A percentile compares a stretch with the other conserved stretches of the same genome.
These are phyloP conservation scores for Cyanoderma ruficeps DNA, from an alignment of 2,113 vertebrate genomes.

Conservation along the genomic window DNA sequence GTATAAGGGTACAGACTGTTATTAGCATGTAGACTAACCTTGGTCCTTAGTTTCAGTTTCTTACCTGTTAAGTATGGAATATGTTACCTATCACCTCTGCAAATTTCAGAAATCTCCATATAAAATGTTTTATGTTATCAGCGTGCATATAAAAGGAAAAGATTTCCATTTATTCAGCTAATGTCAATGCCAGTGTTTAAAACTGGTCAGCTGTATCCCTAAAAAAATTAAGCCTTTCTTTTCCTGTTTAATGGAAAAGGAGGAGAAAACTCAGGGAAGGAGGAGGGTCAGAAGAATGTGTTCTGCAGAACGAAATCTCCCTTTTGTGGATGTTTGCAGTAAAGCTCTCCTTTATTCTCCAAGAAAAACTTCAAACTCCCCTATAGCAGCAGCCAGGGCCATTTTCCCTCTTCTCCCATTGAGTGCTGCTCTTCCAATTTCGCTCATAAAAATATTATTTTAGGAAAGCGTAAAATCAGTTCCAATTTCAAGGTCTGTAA, in stretches of 20 bases:
- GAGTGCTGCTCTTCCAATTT: conserved; percentile 23
- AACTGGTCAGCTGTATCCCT: neutral
- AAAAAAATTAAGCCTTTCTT: neutral
- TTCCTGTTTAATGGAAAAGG: neutral
- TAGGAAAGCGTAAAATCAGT: conserved; percentile 26
- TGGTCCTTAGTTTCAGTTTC: neutral
- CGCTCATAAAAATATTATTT: conserved; percentile 49
- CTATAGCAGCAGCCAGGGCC: neutral
- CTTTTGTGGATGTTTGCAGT: neutral
- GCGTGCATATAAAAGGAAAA: neutral
- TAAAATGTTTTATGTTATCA: neutral
- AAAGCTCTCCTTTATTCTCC: neutral
- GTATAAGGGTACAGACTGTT: neutral
- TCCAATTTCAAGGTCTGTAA: conserved; percentile 38
- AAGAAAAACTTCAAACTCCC: neutral
- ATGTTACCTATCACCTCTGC: neutral
- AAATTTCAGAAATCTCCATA: neutral
- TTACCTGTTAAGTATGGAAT: neutral
- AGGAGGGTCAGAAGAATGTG: neutral
- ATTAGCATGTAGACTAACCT: neutral
- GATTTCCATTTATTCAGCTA: neutral
- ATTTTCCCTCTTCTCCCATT: neutral
- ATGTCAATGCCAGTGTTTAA: neutral
- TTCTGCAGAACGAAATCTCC: conserved; percentile 5
- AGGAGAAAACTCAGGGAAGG: neutral